phyloP scores from a whole-genome alignment of 2,113 vertebrate genomes.

The Aspiorhynchus laticeps region DNA sequence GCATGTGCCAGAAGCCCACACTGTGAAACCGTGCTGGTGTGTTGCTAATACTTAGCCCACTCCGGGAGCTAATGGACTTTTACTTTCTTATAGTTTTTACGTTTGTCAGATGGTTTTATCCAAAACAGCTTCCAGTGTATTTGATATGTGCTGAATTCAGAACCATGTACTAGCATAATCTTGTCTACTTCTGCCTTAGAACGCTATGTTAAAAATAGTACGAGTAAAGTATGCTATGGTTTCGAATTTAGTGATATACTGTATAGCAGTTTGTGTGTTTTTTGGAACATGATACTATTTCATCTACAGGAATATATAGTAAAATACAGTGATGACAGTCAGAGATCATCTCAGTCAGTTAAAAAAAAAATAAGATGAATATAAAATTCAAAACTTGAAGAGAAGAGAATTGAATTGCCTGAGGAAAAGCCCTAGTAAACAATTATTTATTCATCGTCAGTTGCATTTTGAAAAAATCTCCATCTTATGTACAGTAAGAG shows the following conservation, averaged over 20 bases:
- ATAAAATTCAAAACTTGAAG: not conserved
- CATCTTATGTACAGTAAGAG: not conserved
- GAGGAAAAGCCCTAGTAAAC: not conserved
- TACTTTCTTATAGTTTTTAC: not conserved
- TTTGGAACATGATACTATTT: too few relatives aligned
- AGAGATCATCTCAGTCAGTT: not conserved
- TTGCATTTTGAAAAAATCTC: not conserved
- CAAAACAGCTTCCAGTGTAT: not conserved
- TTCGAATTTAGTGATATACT: too few relatives aligned
- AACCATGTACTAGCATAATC: not conserved
- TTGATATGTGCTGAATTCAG: not conserved
- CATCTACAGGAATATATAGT: not conserved
- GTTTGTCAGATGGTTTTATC: not conserved
- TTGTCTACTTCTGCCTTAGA: not conserved
- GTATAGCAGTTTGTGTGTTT: too few relatives aligned
- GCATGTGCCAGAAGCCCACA: not conserved
- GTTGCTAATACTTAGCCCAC: not conserved
- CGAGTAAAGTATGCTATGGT: too few relatives aligned
- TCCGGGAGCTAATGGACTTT: not conserved
- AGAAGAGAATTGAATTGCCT: conserved; percentile 4
- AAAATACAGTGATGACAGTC: not conserved
- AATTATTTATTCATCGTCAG: conserved; percentile 19
- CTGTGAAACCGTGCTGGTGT: not conserved
- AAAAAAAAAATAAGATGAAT: not conserved
- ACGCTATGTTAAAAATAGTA: too few relatives aligned